Conservation (phyloP, 2,888 invertebrate species). For the Drepana falcataria region DNA sequence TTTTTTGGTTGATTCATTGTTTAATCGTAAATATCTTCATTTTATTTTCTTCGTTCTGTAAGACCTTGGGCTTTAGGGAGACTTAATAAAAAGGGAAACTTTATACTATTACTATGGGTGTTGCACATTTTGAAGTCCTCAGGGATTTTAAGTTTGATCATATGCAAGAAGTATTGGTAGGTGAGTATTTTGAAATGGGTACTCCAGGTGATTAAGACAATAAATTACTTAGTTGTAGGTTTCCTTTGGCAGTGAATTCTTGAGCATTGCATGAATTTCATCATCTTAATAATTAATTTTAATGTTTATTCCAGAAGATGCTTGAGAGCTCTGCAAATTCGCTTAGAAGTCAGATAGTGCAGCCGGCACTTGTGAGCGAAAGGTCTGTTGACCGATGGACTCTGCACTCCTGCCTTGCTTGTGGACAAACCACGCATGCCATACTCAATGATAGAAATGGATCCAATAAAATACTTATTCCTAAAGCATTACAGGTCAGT, state of each 20-base stretch:
- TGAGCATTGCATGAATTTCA: background rate
- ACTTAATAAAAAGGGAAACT: background rate
- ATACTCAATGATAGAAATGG: conserved; percentile 71
- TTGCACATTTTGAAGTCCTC: too few relatives aligned
- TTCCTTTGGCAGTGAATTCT: too few relatives aligned
- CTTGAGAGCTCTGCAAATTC: conserved; percentile 68
- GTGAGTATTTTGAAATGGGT: too few relatives aligned
- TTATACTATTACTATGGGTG: too few relatives aligned
- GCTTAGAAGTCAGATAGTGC: conserved; percentile 74
- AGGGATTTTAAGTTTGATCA: too few relatives aligned
- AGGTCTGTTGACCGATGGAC: conserved; percentile 80
- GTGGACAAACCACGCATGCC: conserved; percentile 81
- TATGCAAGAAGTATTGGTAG: too few relatives aligned
- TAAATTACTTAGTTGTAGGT: too few relatives aligned
- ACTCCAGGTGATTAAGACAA: too few relatives aligned
- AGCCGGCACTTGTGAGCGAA: conserved; percentile 77
- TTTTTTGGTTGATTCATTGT: background rate
- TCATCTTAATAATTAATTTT: conserved; percentile 1
- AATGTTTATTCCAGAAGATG: conserved; percentile 61
- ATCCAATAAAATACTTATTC: conserved; percentile 71
- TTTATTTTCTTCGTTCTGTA: background rate
- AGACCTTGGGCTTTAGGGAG: conserved; percentile 3
- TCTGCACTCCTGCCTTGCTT: conserved; percentile 81
- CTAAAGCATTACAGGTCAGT: conserved; percentile 79
- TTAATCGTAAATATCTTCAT: too few relatives aligned